These are phyloP conservation scores for Butorides virescens DNA, from an alignment of 2,113 vertebrate species.

Conservation along the genomic window DNA sequence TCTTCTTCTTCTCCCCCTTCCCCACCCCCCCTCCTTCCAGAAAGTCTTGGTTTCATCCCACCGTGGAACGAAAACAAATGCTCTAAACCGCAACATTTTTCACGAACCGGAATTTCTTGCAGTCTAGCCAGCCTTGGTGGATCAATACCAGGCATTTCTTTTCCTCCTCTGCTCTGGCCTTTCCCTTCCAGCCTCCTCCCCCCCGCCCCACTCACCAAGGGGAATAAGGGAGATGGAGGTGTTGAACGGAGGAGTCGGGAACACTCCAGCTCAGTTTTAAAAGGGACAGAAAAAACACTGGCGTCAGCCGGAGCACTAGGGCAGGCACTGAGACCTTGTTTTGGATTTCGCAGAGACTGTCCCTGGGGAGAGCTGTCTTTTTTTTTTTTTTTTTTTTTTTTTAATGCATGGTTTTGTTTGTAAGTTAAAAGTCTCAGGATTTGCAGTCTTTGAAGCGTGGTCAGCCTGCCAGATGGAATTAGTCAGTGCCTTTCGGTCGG, in stretches of 20 bases:
- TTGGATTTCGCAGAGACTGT: conserved; percentile 48
- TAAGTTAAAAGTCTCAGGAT: conserved; percentile 64
- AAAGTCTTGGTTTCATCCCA: conserved; percentile 64
- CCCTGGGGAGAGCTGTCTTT: conserved; percentile 7
- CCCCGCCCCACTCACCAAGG: neutral
- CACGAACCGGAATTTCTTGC: conserved; percentile 62
- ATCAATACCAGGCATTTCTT: conserved; percentile 60
- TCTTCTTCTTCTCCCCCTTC: neutral
- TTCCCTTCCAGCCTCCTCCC: conserved; percentile 44
- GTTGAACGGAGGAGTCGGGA: neutral
- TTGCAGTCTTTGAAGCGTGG: conserved; percentile 59
- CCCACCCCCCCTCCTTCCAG: neutral
- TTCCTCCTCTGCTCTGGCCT: conserved; percentile 50
- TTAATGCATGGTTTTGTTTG: conserved; percentile 55
- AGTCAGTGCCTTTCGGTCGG: conserved; percentile 60
- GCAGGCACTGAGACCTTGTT: conserved; percentile 48
- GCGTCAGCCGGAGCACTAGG: neutral
- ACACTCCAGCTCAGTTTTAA: conserved; percentile 35
- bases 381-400: neutral
- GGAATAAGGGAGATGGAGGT: conserved; percentile 44
- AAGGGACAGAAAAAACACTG: conserved; percentile 47
- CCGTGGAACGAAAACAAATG: conserved; percentile 64
- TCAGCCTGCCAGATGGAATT: conserved; percentile 68
- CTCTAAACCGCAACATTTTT: conserved; percentile 66
- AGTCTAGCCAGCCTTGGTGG: conserved; percentile 58